Conservation (phyloP, 2,113 vertebrate species). For the Odocoileus virginianus region DNA sequence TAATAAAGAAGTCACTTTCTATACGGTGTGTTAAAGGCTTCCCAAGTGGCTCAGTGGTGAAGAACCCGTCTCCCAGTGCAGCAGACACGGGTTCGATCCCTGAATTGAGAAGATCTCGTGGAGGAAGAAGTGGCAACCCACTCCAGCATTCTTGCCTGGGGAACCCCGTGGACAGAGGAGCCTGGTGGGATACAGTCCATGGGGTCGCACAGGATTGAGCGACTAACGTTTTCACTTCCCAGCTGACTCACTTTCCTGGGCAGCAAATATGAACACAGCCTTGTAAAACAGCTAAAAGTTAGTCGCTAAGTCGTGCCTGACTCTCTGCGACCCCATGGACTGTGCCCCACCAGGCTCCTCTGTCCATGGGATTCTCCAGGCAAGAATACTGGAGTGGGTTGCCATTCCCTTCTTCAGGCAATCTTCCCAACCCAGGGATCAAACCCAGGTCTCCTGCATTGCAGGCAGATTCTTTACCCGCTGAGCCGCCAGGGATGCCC, state of each 20-base stretch:
- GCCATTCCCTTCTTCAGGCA: too few relatives aligned
- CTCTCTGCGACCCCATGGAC: neutral
- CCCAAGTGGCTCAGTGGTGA: neutral
- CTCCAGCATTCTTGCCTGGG: neutral
- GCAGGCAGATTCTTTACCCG: too few relatives aligned
- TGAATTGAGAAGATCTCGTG: neutral
- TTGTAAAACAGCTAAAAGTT: neutral
- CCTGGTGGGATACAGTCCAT: accelerated
- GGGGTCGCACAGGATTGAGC: accelerated
- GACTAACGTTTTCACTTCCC: neutral
- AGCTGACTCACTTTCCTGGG: neutral
- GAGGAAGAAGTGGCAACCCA: neutral
- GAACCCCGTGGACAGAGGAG: neutral
- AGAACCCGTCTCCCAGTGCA: neutral
- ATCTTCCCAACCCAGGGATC: too few relatives aligned
- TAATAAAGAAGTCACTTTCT: neutral
- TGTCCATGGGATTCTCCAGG: neutral
- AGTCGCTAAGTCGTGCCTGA: accelerated
- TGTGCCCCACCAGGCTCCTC: neutral
- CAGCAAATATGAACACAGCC: neutral
- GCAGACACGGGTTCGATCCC: neutral
- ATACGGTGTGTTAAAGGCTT: neutral
- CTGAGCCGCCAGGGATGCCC: too few relatives aligned
- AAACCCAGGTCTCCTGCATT: too few relatives aligned
- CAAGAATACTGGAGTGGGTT: neutral